Evolutionary conservation across 2,113 vertebrate genomes (phyloP).

Genomic region (Mixornis gularis): DNA sequence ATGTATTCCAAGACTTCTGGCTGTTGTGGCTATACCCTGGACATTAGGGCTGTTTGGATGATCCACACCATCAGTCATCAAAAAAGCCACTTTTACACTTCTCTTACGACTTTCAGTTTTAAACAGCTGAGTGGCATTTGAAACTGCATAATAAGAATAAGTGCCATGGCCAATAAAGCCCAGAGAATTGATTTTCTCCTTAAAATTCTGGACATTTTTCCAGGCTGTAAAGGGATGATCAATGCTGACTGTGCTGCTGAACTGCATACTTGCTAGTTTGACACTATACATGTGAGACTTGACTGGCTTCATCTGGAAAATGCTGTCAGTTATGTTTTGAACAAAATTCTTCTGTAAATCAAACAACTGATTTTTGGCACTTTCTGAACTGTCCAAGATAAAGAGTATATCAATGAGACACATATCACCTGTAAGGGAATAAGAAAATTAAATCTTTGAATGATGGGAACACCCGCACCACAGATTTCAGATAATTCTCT

Average conservation of each 20-base stretch:
- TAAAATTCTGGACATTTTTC: slow-evolving; percentile 78
- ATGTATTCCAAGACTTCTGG: slow-evolving; percentile 76
- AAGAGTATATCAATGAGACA: slow-evolving; percentile 82
- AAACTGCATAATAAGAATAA: slow-evolving; percentile 84
- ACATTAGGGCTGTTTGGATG: slow-evolving; percentile 83
- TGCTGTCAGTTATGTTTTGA: slow-evolving; percentile 68
- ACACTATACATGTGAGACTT: slow-evolving; percentile 63
- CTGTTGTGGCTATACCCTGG: slow-evolving; percentile 68
- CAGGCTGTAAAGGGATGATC: slow-evolving; percentile 78
- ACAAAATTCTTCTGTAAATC: slow-evolving; percentile 82
- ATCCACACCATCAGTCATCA: slow-evolving; percentile 86
- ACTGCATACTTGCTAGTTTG: slow-evolving; percentile 81
- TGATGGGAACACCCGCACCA: not conserved
- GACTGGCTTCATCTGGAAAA: slow-evolving; percentile 69
- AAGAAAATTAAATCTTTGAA: not conserved
- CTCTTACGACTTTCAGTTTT: slow-evolving; percentile 70
- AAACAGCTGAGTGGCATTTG: slow-evolving; percentile 81
- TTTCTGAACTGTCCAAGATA: slow-evolving; percentile 91
- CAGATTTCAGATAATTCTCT: not conserved
- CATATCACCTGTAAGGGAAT: slow-evolving; percentile 55
- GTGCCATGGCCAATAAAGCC: slow-evolving; percentile 85
- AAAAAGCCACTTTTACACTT: slow-evolving; percentile 74
- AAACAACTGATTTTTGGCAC: slow-evolving; percentile 76
- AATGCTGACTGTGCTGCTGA: slow-evolving; percentile 83
- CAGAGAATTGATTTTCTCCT: slow-evolving; percentile 67